phyloP scores from a whole-genome alignment of 2,113 vertebrate species.

The Lota lota region DNA sequence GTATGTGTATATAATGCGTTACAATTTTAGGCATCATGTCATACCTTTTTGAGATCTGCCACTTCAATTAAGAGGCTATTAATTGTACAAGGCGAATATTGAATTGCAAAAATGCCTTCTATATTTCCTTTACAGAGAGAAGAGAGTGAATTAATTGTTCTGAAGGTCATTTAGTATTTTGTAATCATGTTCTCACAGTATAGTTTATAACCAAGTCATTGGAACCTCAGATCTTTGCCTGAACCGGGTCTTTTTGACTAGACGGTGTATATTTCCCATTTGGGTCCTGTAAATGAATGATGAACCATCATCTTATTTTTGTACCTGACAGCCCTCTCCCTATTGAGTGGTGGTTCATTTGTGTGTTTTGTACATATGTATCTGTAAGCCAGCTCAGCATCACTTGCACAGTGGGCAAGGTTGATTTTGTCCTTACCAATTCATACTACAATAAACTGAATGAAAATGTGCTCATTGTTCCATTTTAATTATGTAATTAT shows the following conservation, averaged over 20 bases:
- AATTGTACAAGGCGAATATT: background rate
- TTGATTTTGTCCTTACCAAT: conserved; percentile 45
- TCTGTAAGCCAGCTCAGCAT: conserved; percentile 40
- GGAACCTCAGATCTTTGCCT: background rate
- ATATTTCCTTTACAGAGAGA: too few relatives aligned
- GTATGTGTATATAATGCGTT: conserved; percentile 31
- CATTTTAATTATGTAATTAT: background rate
- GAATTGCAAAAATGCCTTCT: too few relatives aligned
- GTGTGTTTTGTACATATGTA: conserved; percentile 66
- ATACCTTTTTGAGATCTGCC: conserved; percentile 25
- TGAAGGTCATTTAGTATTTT: conserved; percentile 9
- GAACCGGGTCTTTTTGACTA: background rate
- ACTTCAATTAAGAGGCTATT: conserved; percentile 31
- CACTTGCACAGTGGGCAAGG: conserved; percentile 29
- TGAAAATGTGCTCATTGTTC: conserved; percentile 10
- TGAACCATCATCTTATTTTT: conserved; percentile 45
- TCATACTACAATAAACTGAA: conserved; percentile 55
- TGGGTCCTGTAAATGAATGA: conserved; percentile 24
- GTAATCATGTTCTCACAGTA: too few relatives aligned
- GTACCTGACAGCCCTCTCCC: conserved; percentile 33
- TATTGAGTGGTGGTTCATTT: conserved; percentile 28
- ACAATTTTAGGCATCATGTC: conserved; percentile 39
- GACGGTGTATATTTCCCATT: conserved; percentile 15
- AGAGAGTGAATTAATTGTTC: background rate
- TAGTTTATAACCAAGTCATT: background rate